Conservation (phyloP, 2,113 vertebrate genomes). For the Trinectes maculatus region DNA sequence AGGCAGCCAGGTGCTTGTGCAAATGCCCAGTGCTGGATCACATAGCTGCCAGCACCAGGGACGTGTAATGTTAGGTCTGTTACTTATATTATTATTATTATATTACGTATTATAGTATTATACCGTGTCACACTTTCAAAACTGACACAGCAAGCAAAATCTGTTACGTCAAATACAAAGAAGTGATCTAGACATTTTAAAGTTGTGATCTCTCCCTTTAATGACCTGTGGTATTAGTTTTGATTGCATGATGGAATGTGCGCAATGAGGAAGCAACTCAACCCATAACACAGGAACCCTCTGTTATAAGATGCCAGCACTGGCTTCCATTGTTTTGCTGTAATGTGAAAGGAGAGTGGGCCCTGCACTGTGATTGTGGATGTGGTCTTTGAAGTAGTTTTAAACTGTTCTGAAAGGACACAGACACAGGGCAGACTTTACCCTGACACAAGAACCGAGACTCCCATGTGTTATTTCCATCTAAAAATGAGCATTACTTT, state of each 20-base stretch:
- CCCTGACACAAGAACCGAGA: too few relatives aligned
- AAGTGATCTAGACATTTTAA: background rate
- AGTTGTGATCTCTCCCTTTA: conserved; percentile 1
- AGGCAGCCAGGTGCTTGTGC: background rate
- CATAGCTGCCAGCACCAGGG: conserved; percentile 36
- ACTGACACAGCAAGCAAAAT: conserved; percentile 9
- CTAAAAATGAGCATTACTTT: too few relatives aligned
- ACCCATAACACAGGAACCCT: conserved; percentile 20
- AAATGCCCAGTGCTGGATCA: conserved; percentile 33
- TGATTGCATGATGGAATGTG: conserved; percentile 35
- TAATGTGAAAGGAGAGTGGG: background rate
- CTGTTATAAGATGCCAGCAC: background rate
- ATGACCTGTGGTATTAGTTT: conserved; percentile 1
- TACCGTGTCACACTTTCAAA: conserved; percentile 36
- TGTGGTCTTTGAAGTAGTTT: background rate
- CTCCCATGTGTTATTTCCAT: too few relatives aligned
- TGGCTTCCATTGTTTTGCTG: background rate
- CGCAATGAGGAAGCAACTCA: conserved; percentile 48
- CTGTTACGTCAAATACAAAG: too few relatives aligned
- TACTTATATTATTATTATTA: too few relatives aligned
- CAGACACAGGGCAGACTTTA: too few relatives aligned
- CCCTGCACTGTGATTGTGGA: background rate
- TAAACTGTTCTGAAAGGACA: background rate
- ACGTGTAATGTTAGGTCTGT: conserved; percentile 2
- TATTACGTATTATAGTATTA: too few relatives aligned